Evolutionary conservation across 1,140 invertebrate genomes (phyloP).

Genomic region (Gerris buenoi): DNA sequence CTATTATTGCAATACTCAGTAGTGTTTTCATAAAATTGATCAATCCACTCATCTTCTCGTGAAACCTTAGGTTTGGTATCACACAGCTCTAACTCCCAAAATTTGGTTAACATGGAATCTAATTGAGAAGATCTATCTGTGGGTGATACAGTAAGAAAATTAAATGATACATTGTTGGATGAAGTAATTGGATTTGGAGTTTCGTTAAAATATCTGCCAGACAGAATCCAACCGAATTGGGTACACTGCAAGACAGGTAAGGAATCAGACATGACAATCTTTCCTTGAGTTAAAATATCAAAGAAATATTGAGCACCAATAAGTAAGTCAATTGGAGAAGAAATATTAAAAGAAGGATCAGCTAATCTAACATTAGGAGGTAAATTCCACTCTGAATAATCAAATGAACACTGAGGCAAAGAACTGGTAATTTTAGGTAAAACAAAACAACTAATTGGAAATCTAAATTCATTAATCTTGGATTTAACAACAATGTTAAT

Average conservation of each 20-base stretch:
- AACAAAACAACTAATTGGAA: neutral
- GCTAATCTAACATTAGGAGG: neutral
- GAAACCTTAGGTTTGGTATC: neutral
- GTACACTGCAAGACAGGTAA: neutral
- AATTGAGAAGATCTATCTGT: neutral
- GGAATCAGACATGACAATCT: neutral
- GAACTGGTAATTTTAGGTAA: neutral
- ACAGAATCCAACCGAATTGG: neutral
- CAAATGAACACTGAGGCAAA: neutral
- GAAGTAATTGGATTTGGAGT: neutral
- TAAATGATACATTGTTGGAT: neutral
- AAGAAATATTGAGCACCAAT: neutral
- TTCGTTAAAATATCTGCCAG: neutral
- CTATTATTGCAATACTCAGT: neutral
- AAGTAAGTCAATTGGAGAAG: neutral
- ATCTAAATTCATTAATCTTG: neutral
- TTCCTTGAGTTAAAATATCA: neutral
- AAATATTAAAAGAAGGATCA: neutral
- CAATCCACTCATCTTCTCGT: neutral
- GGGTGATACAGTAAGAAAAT: neutral
- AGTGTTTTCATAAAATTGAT: neutral
- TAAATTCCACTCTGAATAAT: neutral
- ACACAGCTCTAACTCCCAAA: neutral
- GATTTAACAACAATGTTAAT: neutral
- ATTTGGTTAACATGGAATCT: neutral